Evolutionary conservation across 1,140 invertebrate genomes (phyloP).

Genomic region (Drosophila busckii): DNA sequence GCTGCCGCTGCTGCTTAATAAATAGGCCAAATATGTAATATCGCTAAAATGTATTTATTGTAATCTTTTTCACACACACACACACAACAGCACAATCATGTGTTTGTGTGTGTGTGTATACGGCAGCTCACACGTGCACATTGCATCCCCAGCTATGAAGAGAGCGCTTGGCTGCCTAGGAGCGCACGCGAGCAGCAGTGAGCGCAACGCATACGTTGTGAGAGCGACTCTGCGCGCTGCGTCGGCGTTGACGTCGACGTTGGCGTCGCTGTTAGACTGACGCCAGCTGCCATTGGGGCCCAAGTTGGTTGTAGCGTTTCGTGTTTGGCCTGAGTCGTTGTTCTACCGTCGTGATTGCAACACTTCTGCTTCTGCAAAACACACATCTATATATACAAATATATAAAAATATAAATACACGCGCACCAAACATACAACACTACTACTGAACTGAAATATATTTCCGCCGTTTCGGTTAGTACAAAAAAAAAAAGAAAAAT

Average conservation of each 20-base stretch:
- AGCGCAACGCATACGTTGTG: background rate
- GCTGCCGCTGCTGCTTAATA: conserved; percentile 51
- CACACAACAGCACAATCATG: conserved; percentile 5
- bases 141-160: conserved; percentile 53
- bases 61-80: conserved; percentile 60
- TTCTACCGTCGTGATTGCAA: conserved; percentile 78
- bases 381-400: no score
- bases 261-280: conserved; percentile 13
- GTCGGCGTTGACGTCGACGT: no score
- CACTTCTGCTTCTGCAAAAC: conserved; percentile 60
- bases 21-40: conserved; percentile 77
- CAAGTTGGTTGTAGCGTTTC: conserved; percentile 43
- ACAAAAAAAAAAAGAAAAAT: no score
- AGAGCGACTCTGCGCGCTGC: background rate
- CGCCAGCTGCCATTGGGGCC: conserved; percentile 51
- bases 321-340: conserved; percentile 66
- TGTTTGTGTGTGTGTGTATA: conserved; percentile 7
- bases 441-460: background rate
- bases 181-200: background rate
- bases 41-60: conserved; percentile 76
- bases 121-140: conserved; percentile 45
- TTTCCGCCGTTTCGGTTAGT: conserved; percentile 26
- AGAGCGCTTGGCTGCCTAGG: background rate
- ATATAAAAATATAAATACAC: conserved; percentile 20
- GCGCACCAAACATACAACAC: conserved; percentile 3